Evolutionary conservation across 1,140 invertebrate species (phyloP).

Genomic region (Nephotettix cincticeps): DNA sequence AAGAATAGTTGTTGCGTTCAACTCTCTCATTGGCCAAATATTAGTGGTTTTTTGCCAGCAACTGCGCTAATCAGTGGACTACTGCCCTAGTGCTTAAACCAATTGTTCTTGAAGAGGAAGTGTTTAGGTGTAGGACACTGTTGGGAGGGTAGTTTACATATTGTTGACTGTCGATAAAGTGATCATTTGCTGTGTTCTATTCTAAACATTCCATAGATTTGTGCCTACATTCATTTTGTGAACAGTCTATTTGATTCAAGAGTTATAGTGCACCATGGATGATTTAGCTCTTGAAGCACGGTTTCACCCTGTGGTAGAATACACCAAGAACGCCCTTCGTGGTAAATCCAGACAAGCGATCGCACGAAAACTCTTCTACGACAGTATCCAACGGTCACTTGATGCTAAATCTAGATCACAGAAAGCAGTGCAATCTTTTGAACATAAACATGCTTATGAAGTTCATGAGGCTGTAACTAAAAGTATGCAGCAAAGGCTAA

Average conservation of each 20-base stretch:
- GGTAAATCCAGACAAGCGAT: constrained; percentile 61
- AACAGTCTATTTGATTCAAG: too few relatives aligned
- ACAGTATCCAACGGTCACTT: background rate
- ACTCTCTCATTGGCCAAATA: background rate
- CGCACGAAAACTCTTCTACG: background rate
- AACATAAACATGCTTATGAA: background rate
- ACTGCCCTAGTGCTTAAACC: background rate
- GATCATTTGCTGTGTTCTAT: too few relatives aligned
- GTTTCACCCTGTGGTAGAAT: constrained; percentile 48
- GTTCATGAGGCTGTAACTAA: background rate
- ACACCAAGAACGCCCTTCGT: constrained; percentile 53
- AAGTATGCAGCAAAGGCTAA: background rate
- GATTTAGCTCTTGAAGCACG: constrained; percentile 39
- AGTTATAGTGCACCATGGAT: background rate
- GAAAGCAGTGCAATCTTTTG: background rate
- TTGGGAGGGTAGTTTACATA: too few relatives aligned
- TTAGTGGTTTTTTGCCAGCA: constrained; percentile 14
- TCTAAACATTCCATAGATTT: too few relatives aligned
- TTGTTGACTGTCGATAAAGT: too few relatives aligned
- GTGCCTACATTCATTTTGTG: too few relatives aligned
- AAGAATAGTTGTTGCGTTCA: background rate
- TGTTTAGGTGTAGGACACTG: background rate
- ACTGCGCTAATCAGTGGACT: background rate
- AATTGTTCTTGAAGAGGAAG: background rate
- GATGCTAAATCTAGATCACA: background rate